Percentiles rank a stretch among this genome's conserved stretches.
Evolutionary conservation across 2,113 vertebrate species (phyloP).

Genomic region (Hemibagrus wyckioides): DNA sequence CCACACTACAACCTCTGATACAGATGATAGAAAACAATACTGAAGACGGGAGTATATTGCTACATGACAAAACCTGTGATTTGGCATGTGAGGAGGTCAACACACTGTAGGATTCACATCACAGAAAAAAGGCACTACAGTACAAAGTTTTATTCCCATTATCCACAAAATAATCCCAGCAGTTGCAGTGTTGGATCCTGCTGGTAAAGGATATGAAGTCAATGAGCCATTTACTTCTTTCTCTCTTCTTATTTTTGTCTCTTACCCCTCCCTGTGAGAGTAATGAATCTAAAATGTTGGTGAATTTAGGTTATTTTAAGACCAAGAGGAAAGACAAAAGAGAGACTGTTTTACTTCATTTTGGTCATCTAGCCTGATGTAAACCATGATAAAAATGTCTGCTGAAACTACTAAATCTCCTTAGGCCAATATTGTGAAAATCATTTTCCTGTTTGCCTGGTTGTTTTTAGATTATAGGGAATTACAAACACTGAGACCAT

Average conservation of each 20-base stretch:
- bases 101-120: not conserved
- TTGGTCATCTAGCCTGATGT: conserved; percentile 19
- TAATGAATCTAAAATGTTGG: conserved; percentile 41
- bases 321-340: conserved; percentile 20
- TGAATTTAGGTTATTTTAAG: conserved; percentile 44
- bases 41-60: not conserved
- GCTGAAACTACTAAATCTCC: not conserved
- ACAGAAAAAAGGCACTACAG: conserved; percentile 12
- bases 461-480: not conserved
- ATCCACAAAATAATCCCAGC: conserved; percentile 40
- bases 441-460: not conserved
- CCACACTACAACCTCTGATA: not conserved
- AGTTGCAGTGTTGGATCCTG: conserved; percentile 44
- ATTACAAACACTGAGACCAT: not conserved
- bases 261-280: conserved; percentile 51
- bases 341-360: conserved; percentile 3
- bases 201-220: conserved; percentile 46
- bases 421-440: not conserved
- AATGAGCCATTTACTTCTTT: conserved; percentile 52
- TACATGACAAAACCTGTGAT: not conserved
- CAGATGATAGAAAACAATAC: not conserved
- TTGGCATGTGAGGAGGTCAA: not conserved
- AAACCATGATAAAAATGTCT: conserved; percentile 1
- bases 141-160: conserved; percentile 30
- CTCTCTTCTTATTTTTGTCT: not conserved